Percentiles rank a stretch among this genome's conserved stretches.
Conservation (phyloP, 1,140 invertebrate species). For the Tetramorium simillimum region DNA sequence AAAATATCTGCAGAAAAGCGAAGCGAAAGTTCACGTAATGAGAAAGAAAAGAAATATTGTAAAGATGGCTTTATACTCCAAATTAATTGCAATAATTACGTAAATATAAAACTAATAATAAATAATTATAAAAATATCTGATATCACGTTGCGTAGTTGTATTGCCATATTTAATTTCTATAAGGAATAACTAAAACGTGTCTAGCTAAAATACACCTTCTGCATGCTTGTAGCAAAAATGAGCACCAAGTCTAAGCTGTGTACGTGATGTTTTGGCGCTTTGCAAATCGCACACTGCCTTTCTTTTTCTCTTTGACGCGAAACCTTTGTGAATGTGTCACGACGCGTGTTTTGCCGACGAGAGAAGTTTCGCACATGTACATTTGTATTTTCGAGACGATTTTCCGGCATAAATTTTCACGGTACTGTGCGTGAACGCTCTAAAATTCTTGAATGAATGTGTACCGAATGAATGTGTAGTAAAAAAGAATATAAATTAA, state of each 20-base stretch:
- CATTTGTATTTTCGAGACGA: background rate
- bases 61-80: background rate
- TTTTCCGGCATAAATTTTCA: slow-evolving; percentile 4
- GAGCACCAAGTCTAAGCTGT: slow-evolving; percentile 6
- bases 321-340: slow-evolving; percentile 48
- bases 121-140: background rate
- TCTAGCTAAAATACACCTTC: background rate
- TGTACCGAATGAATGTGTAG: too few relatives aligned
- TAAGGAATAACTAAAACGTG: background rate
- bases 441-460: background rate
- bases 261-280: slow-evolving; percentile 48
- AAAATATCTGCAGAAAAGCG: background rate
- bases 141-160: background rate
- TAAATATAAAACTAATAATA: background rate
- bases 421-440: background rate
- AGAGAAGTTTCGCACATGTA: slow-evolving; percentile 1
- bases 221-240: background rate
- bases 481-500: background rate
- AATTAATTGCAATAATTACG: background rate
- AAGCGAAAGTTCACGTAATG: background rate
- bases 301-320: background rate
- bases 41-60: background rate
- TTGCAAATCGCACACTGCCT: slow-evolving; percentile 10
- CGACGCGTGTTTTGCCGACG: background rate
- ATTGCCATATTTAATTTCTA: background rate